Percentiles rank a stretch among this genome's conserved stretches.
phyloP scores from a whole-genome alignment of 2,888 invertebrate genomes.

The Leucophenga maculata region DNA sequence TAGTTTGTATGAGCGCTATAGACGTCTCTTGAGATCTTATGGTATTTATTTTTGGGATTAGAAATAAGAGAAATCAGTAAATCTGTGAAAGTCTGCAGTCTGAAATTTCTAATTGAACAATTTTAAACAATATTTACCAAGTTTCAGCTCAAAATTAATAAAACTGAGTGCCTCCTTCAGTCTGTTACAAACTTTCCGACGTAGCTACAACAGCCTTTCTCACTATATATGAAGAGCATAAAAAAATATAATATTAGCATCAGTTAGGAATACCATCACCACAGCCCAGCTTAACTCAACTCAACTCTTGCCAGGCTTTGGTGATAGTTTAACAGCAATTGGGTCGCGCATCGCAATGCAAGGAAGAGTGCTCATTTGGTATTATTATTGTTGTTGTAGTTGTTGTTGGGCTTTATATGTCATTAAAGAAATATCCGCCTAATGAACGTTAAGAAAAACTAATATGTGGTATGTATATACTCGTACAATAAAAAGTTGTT shows the following conservation, averaged over 20 bases:
- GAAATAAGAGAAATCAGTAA: no score
- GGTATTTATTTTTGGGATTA: no score
- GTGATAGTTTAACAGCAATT: slow-evolving; percentile 34
- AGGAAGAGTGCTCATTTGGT: slow-evolving; percentile 29
- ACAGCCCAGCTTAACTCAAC: not conserved
- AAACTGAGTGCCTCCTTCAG: no score
- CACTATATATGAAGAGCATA: not conserved
- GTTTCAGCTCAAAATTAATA: no score
- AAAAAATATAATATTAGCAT: not conserved
- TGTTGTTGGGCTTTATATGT: slow-evolving; percentile 25
- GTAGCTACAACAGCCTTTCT: no score
- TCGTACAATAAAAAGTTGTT: slow-evolving; percentile 8
- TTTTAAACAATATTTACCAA: no score
- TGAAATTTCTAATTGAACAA: no score
- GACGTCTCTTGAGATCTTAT: no score
- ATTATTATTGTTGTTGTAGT: slow-evolving; percentile 33
- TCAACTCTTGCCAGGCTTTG: not conserved
- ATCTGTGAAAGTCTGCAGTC: no score
- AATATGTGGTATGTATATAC: slow-evolving; percentile 7
- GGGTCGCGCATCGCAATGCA: slow-evolving; percentile 26
- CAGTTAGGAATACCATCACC: no score
- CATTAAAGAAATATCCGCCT: slow-evolving; percentile 29
- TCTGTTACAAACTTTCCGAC: no score
- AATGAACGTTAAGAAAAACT: slow-evolving; percentile 21
- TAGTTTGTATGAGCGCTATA: no score